These are phyloP conservation scores for Sinocyclocheilus grahami DNA, from an alignment of 2,113 vertebrate genomes.

Conservation along the genomic window DNA sequence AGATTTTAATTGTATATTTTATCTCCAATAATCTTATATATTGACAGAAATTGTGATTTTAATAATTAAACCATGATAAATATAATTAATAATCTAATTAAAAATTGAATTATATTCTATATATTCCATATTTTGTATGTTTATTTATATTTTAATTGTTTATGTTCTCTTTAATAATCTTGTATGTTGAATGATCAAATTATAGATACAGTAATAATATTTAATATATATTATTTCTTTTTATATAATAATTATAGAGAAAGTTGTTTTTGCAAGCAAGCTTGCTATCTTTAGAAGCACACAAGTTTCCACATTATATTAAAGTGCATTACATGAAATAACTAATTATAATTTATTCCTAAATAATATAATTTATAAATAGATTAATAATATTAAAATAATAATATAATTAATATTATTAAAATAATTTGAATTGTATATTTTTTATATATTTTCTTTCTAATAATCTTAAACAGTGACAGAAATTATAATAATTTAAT, in stretches of 20 bases:
- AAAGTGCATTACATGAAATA: background rate
- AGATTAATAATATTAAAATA: background rate
- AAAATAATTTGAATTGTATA: background rate
- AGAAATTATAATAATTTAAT: background rate
- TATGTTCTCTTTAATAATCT: too few relatives aligned
- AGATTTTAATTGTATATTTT: background rate
- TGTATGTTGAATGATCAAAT: too few relatives aligned
- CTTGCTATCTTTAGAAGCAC: background rate
- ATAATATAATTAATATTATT: background rate
- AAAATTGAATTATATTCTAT: background rate
- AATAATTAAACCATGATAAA: background rate
- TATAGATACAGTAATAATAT: too few relatives aligned
- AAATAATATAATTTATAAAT: background rate
- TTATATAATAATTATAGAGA: background rate
- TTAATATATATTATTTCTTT: too few relatives aligned
- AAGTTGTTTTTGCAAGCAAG: background rate
- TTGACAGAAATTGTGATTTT: background rate
- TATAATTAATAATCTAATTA: background rate
- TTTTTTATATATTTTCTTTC: too few relatives aligned
- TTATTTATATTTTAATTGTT: too few relatives aligned
- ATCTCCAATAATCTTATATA: background rate
- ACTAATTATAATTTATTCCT: background rate
- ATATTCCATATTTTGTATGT: background rate
- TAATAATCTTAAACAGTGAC: background rate
- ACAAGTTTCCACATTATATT: too few relatives aligned